Evolutionary conservation across 2,113 vertebrate species (phyloP).

Genomic region (Mohoua ochrocephala): DNA sequence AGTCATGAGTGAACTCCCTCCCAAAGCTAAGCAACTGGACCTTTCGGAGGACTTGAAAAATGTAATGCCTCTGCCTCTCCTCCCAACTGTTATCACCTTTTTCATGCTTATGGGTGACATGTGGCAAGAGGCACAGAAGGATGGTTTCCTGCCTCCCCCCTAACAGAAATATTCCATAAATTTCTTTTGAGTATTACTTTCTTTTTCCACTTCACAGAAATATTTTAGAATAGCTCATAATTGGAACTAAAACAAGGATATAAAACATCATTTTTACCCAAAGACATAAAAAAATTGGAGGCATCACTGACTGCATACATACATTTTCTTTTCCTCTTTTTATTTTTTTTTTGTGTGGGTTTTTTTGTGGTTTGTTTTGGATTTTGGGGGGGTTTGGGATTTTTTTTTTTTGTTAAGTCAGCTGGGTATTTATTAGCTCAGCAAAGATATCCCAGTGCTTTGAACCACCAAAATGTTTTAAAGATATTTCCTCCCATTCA

Average conservation of each 20-base stretch:
- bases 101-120: neutral
- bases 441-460: neutral
- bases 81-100: neutral
- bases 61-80: neutral
- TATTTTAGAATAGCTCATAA: neutral
- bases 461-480: neutral
- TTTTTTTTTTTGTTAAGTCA: neutral
- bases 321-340: neutral
- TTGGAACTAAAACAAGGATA: neutral
- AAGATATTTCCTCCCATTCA: neutral
- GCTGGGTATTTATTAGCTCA: neutral
- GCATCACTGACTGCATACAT: neutral
- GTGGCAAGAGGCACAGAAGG: neutral
- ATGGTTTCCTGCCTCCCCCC: neutral
- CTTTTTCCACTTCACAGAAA: neutral
- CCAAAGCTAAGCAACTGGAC: neutral
- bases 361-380: neutral
- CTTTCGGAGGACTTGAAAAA: slow-evolving; percentile 7
- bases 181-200: neutral
- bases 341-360: no score
- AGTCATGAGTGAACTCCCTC: neutral
- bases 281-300: neutral
- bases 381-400: accelerated
- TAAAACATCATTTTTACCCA: neutral
- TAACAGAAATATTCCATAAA: neutral